Evolutionary conservation across 2,113 vertebrate species (phyloP).

Genomic region (Helogale parvula): DNA sequence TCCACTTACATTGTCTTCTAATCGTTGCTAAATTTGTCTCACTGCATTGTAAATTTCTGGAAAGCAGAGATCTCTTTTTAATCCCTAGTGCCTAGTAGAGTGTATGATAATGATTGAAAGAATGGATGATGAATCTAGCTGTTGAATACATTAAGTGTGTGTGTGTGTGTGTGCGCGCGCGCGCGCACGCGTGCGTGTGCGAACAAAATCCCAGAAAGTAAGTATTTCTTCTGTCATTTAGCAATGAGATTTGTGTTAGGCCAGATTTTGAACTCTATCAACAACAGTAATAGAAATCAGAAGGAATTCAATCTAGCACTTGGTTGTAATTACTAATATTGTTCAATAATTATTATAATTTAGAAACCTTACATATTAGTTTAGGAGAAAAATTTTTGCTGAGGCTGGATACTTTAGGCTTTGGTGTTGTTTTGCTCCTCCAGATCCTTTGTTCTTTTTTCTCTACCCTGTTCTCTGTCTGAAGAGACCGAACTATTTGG

Average conservation of each 20-base stretch:
- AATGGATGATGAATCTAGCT: slow-evolving; percentile 54
- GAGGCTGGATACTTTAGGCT: not conserved
- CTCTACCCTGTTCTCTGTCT: not conserved
- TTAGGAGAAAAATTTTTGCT: not conserved
- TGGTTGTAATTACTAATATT: not conserved
- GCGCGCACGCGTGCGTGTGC: not conserved
- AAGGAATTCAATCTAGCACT: slow-evolving; percentile 15
- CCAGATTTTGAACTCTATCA: not conserved
- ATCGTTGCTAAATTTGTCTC: slow-evolving; percentile 63
- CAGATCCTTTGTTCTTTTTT: not conserved
- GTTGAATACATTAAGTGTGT: slow-evolving; percentile 58
- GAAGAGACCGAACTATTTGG: not conserved
- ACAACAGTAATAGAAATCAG: not conserved
- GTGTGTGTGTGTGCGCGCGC: not conserved
- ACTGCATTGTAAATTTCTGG: slow-evolving; percentile 56
- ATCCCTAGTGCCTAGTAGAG: slow-evolving; percentile 44
- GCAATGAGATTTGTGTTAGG: not conserved
- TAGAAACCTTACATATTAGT: not conserved
- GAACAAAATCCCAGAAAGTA: not conserved
- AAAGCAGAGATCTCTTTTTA: slow-evolving; percentile 45
- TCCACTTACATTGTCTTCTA: slow-evolving; percentile 61
- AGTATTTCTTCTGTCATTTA: not conserved
- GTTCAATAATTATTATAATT: slow-evolving; percentile 29
- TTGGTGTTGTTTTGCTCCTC: not conserved
- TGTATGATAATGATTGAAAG: slow-evolving; percentile 57